These are phyloP conservation scores for Turnix velox DNA, from an alignment of 2,113 vertebrate species.

Conservation along the genomic window DNA sequence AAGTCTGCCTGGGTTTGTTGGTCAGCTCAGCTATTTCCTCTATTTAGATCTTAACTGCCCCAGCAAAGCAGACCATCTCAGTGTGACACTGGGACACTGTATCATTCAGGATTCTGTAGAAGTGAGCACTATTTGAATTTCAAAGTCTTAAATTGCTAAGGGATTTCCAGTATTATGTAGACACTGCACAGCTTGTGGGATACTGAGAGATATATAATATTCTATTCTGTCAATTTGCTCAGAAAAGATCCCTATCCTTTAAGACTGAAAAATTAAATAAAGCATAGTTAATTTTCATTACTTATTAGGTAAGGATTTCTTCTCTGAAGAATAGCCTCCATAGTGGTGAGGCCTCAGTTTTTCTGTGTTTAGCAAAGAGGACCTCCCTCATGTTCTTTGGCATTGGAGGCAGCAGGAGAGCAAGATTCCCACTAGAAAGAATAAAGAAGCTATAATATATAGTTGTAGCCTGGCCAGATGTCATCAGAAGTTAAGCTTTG, in stretches of 20 bases:
- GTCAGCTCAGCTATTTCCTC: constrained; percentile 5
- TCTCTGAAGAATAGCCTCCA: not conserved
- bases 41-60: not conserved
- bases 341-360: not conserved
- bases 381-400: not conserved
- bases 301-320: not conserved
- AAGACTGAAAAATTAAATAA: constrained; percentile 16
- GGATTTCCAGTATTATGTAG: constrained; percentile 1
- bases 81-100: not conserved
- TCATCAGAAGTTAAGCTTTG: not conserved
- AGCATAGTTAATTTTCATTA: constrained; percentile 9
- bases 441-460: not conserved
- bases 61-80: not conserved
- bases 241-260: not conserved
- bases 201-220: not conserved
- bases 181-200: not conserved
- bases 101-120: not conserved
- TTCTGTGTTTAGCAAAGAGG: not conserved
- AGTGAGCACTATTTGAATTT: constrained; percentile 23
- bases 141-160: constrained; percentile 30
- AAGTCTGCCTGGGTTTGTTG: not conserved
- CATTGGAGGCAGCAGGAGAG: not conserved
- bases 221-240: not conserved
- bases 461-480: not conserved
- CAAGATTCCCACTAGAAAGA: not conserved